Evolutionary conservation across 2,888 invertebrate species (phyloP).

Genomic region (Penaeus monodon): DNA sequence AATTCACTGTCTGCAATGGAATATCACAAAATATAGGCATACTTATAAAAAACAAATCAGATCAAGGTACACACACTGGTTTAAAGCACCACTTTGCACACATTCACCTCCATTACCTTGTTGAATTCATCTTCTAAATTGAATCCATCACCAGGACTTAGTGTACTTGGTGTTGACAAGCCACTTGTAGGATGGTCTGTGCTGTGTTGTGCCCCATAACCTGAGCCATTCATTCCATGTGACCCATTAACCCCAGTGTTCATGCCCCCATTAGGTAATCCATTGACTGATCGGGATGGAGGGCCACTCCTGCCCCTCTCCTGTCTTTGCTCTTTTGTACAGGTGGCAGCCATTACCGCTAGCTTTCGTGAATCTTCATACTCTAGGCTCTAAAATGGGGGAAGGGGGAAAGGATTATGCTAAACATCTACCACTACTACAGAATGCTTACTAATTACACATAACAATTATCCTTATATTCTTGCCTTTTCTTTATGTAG

Average conservation of each 20-base stretch:
- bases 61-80: no score
- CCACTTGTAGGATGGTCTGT: constrained; percentile 67
- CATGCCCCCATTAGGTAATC: constrained; percentile 44
- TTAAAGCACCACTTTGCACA: no score
- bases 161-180: constrained; percentile 72
- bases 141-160: constrained; percentile 71
- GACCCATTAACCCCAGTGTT: constrained; percentile 28
- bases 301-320: constrained; percentile 44
- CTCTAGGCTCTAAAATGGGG: constrained; percentile 37
- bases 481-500: no score
- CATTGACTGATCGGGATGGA: constrained; percentile 28
- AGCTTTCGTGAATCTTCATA: constrained; percentile 50
- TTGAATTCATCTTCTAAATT: constrained; percentile 67
- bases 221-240: constrained; percentile 41
- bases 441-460: no score
- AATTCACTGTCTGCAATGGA: not conserved
- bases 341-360: constrained; percentile 42
- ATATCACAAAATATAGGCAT: constrained; percentile 35
- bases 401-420: no score
- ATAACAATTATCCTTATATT: no score
- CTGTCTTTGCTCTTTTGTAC: constrained; percentile 55
- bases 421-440: no score
- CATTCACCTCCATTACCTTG: constrained; percentile 61
- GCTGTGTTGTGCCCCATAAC: constrained; percentile 7
- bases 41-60: no score